phyloP scores from a whole-genome alignment of 53 echinoderm and acorn worm genomes.

The Zoroaster sp. region DNA sequence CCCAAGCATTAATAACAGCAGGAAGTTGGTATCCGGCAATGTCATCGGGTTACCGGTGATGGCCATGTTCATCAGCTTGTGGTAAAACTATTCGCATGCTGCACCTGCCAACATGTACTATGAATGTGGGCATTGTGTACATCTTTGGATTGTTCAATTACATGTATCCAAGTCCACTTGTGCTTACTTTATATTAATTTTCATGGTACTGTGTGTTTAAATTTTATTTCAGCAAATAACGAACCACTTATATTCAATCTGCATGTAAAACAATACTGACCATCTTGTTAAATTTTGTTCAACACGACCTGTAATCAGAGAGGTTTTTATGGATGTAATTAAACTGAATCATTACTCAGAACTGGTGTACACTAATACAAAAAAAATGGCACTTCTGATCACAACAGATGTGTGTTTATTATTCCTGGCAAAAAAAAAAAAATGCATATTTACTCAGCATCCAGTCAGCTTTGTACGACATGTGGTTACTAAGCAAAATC shows the following conservation, averaged over 20 bases:
- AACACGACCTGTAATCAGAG: too few relatives aligned
- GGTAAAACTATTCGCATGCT: neutral
- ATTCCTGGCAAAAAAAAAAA: neutral
- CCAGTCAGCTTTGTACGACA: neutral
- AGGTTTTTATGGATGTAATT: too few relatives aligned
- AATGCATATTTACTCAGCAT: neutral
- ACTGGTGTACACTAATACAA: neutral
- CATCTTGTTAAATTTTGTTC: too few relatives aligned
- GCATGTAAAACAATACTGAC: too few relatives aligned
- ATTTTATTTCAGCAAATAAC: too few relatives aligned
- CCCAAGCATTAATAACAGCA: slow-evolving; percentile 26
- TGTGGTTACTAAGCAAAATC: neutral
- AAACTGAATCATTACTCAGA: too few relatives aligned
- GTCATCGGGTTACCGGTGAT: slow-evolving; percentile 17
- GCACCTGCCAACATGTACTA: neutral
- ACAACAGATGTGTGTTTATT: neutral
- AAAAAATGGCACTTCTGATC: neutral
- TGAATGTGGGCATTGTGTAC: too few relatives aligned
- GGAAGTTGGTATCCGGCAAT: slow-evolving; percentile 37
- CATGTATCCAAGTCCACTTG: too few relatives aligned
- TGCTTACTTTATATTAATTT: too few relatives aligned
- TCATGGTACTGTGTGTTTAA: too few relatives aligned
- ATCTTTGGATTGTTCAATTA: too few relatives aligned
- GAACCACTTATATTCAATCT: too few relatives aligned
- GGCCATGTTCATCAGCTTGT: neutral